Evolutionary conservation across 2,888 invertebrate genomes (phyloP), one percentile per base, ranked within the genome.

Genomic region (Agrilus mali): DNA sequence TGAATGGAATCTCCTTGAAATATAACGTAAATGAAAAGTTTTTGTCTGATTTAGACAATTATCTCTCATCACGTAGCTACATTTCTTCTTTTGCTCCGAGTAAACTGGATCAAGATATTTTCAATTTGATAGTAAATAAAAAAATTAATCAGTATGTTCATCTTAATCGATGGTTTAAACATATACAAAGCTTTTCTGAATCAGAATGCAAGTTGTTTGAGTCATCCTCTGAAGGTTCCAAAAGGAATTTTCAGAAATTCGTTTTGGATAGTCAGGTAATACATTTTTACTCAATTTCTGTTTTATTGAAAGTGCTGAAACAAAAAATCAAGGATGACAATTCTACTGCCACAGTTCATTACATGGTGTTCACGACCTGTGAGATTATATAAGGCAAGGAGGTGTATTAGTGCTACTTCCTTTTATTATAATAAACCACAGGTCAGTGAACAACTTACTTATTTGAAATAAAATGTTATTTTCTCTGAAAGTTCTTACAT

Each of bases 81-180:
- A 56, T 75, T 45, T 68, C 70, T 58, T 75, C 74, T 48, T 77
- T 71, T 64, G 57, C 52, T 41, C 77, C 77, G 22, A 70, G 72
- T 54, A 65, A 61, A 53, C 63, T 64, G 59, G 78, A 79, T 61
- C 57, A 64, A 49, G 61, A 69, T 51, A 50, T 68, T 34, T 67
- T 63, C 61, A 55, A 69, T 59, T 53, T 56, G 50, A 39, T 59
- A 20, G 43, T 47, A 38, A 42, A 37, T 15, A 40, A 38, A 36
- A 40, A 62, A 43, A 54, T 62, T 46, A 54, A 60, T 41, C 65
- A 64, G 50, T 73, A 68, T 60, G 60, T 60, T 42, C 61, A 75
- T 58, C 59, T 79, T 50, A 68, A 65, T 57, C 70, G 78, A 63
- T 79, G 79, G 79, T 73, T 70, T 63, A 61, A 67, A 61, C 76